Evolutionary conservation across 2,888 invertebrate species (phyloP).

Genomic region (Agrochola lota): DNA sequence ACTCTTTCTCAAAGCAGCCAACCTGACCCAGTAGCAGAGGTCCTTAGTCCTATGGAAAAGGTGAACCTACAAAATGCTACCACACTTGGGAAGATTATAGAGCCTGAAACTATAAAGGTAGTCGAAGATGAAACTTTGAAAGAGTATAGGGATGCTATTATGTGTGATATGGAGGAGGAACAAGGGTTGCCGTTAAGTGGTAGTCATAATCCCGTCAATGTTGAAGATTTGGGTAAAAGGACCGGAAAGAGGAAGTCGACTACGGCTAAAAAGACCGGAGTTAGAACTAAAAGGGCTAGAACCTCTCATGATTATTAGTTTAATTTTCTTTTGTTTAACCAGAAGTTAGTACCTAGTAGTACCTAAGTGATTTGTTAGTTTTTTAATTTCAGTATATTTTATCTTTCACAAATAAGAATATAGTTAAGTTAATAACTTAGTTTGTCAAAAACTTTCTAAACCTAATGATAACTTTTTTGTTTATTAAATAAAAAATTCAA

Average conservation of each 20-base stretch:
- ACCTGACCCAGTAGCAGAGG: slow-evolving; percentile 77
- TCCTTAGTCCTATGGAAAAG: slow-evolving; percentile 76
- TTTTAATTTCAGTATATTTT: background rate
- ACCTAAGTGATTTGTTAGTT: slow-evolving; percentile 5
- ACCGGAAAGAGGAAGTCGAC: slow-evolving; percentile 71
- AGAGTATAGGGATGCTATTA: slow-evolving; percentile 76
- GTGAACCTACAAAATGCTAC: slow-evolving; percentile 73
- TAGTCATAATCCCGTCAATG: slow-evolving; percentile 72
- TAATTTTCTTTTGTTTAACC: slow-evolving; percentile 1
- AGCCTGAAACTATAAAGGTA: slow-evolving; percentile 51
- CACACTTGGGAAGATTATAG: slow-evolving; percentile 69
- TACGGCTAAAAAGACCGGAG: slow-evolving; percentile 65
- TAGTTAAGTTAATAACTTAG: background rate
- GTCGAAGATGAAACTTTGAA: slow-evolving; percentile 73
- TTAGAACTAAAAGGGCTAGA: slow-evolving; percentile 69
- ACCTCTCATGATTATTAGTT: slow-evolving; percentile 38
- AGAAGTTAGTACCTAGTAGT: background rate
- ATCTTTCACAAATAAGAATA: background rate
- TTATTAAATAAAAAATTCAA: background rate
- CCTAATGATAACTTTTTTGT: background rate
- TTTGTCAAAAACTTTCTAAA: slow-evolving; percentile 6
- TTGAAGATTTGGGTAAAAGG: slow-evolving; percentile 68
- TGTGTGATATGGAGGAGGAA: slow-evolving; percentile 64
- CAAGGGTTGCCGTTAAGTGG: slow-evolving; percentile 73
- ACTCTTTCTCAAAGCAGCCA: slow-evolving; percentile 71